phyloP scores from a whole-genome alignment of 2,888 invertebrate species.

The Automeris io region DNA sequence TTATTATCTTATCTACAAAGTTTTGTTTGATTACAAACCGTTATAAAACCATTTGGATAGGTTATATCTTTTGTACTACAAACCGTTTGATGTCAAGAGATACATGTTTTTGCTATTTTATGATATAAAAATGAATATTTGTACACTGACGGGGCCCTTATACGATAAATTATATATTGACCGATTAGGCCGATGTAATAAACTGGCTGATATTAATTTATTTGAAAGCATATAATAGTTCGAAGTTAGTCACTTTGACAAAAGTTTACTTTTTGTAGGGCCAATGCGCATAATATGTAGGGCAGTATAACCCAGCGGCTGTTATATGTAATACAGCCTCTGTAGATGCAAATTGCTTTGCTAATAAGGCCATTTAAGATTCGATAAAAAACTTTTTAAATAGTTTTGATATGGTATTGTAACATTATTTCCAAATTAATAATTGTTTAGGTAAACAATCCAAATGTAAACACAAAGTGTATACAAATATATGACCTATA shows the following conservation, averaged over 20 bases:
- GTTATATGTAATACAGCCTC: constrained; percentile 26
- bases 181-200: neutral
- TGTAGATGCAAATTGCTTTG: constrained; percentile 22
- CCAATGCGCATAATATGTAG: too few species aligned
- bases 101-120: constrained; percentile 60
- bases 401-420: neutral
- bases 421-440: neutral
- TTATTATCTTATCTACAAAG: constrained; percentile 54
- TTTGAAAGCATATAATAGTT: neutral
- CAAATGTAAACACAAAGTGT: neutral
- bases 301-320: constrained; percentile 35
- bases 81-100: constrained; percentile 26
- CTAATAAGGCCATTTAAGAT: constrained; percentile 15
- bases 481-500: too few species aligned
- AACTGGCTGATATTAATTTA: neutral
- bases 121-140: constrained; percentile 36
- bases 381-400: constrained; percentile 4
- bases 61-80: constrained; percentile 54
- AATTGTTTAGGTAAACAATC: neutral
- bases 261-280: constrained; percentile 18
- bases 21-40: constrained; percentile 36
- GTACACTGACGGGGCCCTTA: constrained; percentile 19
- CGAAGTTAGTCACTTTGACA: constrained; percentile 1
- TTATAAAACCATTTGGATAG: constrained; percentile 45
- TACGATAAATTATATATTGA: constrained; percentile 15